Evolutionary conservation across 1,140 invertebrate species (phyloP), one percentile per base, ranked within the genome.

Genomic region (Dolichoris vasculosae): DNA sequence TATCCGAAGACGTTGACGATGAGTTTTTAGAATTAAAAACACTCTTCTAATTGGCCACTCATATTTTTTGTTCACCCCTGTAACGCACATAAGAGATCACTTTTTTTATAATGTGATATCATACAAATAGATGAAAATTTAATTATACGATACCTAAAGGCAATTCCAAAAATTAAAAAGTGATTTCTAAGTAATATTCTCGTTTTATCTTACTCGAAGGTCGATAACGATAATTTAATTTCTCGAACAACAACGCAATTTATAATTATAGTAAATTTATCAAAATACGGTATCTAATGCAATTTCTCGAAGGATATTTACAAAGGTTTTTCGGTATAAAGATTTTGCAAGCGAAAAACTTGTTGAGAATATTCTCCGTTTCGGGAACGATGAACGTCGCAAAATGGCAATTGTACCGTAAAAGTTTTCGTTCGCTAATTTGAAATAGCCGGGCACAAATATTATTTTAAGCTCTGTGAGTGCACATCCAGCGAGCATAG

Each of bases 11-110:
- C 38, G 64, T 76, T 75, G 77, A 81, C 78, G 84, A 85, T 85
- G 84, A 81, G 78, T 85, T 81, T 81, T 81, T 75, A 30, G 55
- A 64, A 85, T 85, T 82, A 85, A 85, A 82, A 85, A 85, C 84
- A 85, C 67, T 85, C 71, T 76, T 82, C 38, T 81, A 82, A 85
- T 82, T 85, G 78, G 51, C 32, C 40, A 17, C 55, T 75, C 51
- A 1, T 35, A 38, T 84, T 84, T 64, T 75, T 75, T 85, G 26
- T 76, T 73, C n/a, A 40, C 46, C n/a, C 64, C 40, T 73, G 77
- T 15, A 80, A 84, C 43, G 76, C 46, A 84, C 15, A 43, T 26
- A 43, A 46, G 35, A 59, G 43, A 78, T 51, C 43, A 55, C 59
- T 83, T 59, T 76, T 76, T 43, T 64, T 6, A 84, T 78, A 38